These are phyloP conservation scores for Dipus sagitta DNA, from an alignment of 2,797 vertebrate genomes.

Conservation along the genomic window DNA sequence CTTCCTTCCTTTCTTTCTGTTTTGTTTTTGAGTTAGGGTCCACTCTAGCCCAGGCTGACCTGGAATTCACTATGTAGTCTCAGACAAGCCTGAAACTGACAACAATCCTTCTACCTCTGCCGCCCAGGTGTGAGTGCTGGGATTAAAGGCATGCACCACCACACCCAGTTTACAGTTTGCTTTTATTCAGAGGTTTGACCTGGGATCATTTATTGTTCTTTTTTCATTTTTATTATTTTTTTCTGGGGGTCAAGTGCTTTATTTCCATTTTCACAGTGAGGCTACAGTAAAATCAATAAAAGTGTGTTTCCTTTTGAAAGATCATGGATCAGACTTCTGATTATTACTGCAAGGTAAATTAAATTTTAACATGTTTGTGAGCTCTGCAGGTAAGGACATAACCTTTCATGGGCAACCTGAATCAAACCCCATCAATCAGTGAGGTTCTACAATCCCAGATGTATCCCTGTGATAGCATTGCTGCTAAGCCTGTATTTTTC, in stretches of 20 bases:
- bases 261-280: not conserved
- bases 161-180: too few relatives aligned
- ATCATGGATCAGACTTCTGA: rapidly evolving
- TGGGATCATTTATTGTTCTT: too few relatives aligned
- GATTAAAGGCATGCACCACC: too few relatives aligned
- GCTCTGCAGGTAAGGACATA: not conserved
- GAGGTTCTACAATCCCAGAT: not conserved
- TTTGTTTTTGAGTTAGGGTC: too few relatives aligned
- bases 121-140: too few relatives aligned
- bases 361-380: not conserved
- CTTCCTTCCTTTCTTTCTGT: too few relatives aligned
- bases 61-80: too few relatives aligned
- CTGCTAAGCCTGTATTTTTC: not conserved
- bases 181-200: too few relatives aligned
- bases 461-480: not conserved
- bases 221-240: too few relatives aligned
- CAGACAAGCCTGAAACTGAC: too few relatives aligned
- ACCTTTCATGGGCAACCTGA: not conserved
- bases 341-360: not conserved
- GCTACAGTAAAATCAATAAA: not conserved
- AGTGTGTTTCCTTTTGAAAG: not conserved
- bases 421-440: not conserved
- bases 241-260: not conserved
- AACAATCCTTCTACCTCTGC: too few relatives aligned
- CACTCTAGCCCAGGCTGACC: too few relatives aligned